Evolutionary conservation across 2,888 invertebrate genomes (phyloP), one percentile per base, ranked within the genome.

Genomic region (Cosmorhoe ocellata): DNA sequence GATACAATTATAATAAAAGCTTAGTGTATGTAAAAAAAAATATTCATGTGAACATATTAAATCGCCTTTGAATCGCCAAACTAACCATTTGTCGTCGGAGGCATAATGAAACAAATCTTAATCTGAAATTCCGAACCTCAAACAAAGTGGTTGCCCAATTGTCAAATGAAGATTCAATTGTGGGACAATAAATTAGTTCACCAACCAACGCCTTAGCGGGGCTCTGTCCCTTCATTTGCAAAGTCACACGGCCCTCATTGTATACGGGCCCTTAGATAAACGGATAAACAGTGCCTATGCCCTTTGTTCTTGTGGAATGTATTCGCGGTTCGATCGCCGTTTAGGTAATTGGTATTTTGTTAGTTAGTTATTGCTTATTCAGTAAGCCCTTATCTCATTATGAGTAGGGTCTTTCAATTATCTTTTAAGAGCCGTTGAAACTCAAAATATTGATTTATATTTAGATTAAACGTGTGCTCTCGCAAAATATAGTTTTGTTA

Each of bases 151-250:
- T 75, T 67, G 67, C 75, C 80, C 81, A 80, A 82, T 84, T 81
- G 85, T 85, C 83, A 81, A 84, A 84, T 85, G 86, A 87, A 86
- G 82, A 88, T 87, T 87, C 88, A 85, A 88, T 87, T 86, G 87
- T 76, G 66, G 67, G 71, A 81, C 81, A 69, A 76, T 78, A 75
- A 78, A 77, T 77, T 73, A 73, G 71, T 67, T 70, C 58, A 60
- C 60, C 58, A 64, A 60, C 60, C 58, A 64, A 66, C 66, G 67
- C 63, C 58, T 65, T 63, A 46, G 56, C 46, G 44, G 57, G 51
- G 66, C 61, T 49, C 67, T 58, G 71, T 74, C 81, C 80, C 80
- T 81, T 79, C 80, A 79, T 83, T 83, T 80, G 74, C 73, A 76
- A 76, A 82, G 71, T 68, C 73, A 67, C 71, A 66, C 59, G 61